Conservation (phyloP, 2,888 invertebrate species). For the Apamea sordens region DNA sequence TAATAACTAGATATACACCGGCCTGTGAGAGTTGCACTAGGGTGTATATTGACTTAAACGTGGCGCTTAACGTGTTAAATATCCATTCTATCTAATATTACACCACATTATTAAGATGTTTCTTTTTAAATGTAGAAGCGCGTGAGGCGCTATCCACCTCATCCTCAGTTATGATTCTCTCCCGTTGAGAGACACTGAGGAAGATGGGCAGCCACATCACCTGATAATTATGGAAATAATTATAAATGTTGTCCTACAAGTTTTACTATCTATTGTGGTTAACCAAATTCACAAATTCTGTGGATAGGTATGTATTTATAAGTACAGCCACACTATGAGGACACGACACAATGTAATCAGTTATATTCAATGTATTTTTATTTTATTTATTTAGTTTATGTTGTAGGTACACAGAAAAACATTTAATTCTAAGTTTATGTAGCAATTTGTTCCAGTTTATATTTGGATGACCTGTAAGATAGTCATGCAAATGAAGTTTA, state of each 20-base stretch:
- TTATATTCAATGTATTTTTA: not conserved
- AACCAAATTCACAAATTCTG: constrained; percentile 45
- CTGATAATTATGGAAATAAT: constrained; percentile 5
- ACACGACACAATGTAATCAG: constrained; percentile 7
- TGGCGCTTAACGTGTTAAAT: too few relatives aligned
- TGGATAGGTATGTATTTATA: constrained; percentile 55
- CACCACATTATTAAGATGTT: constrained; percentile 17
- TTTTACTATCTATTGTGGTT: constrained; percentile 40
- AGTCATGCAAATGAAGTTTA: constrained; percentile 36
- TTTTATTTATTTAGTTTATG: not conserved
- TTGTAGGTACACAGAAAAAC: constrained; percentile 17
- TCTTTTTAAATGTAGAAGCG: constrained; percentile 40
- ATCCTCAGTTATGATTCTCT: constrained; percentile 19
- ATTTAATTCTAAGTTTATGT: not conserved
- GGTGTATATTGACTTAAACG: too few relatives aligned
- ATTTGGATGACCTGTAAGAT: constrained; percentile 28
- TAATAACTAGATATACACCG: too few relatives aligned
- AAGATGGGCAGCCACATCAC: constrained; percentile 25
- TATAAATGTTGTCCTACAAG: constrained; percentile 12
- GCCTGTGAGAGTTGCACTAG: too few relatives aligned
- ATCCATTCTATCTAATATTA: not conserved
- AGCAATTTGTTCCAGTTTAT: constrained; percentile 17
- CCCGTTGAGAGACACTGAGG: constrained; percentile 3
- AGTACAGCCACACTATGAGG: constrained; percentile 26
- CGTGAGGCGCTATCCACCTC: constrained; percentile 5